Evolutionary conservation across 2,888 invertebrate genomes (phyloP).

Genomic region (Ophraella communa): DNA sequence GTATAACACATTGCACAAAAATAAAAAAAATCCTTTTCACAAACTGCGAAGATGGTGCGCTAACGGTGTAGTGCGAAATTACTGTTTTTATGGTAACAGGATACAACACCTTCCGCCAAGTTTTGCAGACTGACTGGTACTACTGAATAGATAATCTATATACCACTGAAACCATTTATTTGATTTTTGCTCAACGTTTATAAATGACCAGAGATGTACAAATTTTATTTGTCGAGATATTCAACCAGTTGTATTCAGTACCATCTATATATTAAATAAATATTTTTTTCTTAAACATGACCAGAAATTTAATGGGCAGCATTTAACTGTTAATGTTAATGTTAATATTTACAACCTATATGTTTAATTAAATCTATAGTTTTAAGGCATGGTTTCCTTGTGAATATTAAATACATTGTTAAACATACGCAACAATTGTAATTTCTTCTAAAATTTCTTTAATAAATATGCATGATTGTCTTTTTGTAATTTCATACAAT

Average conservation of each 20-base stretch:
- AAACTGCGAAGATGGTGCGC: not conserved
- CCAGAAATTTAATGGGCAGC: not conserved
- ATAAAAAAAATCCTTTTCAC: not conserved
- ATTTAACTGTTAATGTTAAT: conserved; percentile 22
- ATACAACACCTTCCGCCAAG: conserved; percentile 37
- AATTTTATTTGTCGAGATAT: conserved; percentile 6
- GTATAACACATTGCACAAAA: conserved; percentile 21
- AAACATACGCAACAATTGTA: conserved; percentile 31
- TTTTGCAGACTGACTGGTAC: conserved; percentile 33
- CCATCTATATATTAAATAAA: conserved; percentile 4
- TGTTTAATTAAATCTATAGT: conserved; percentile 37
- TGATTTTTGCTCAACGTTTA: conserved; percentile 27
- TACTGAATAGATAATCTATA: conserved; percentile 35
- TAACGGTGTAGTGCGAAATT: conserved; percentile 19
- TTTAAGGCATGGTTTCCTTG: conserved; percentile 29
- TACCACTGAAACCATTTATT: conserved; percentile 36
- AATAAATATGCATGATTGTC: conserved; percentile 1
- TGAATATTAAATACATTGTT: conserved; percentile 30
- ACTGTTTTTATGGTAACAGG: conserved; percentile 16
- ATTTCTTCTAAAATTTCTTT: not conserved
- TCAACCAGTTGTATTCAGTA: conserved; percentile 3
- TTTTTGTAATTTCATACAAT: not conserved
- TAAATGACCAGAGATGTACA: conserved; percentile 28
- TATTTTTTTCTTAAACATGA: conserved; percentile 15
- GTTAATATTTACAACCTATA: conserved; percentile 31